Conservation (phyloP, 2,113 vertebrate genomes). For the Trinectes maculatus region DNA sequence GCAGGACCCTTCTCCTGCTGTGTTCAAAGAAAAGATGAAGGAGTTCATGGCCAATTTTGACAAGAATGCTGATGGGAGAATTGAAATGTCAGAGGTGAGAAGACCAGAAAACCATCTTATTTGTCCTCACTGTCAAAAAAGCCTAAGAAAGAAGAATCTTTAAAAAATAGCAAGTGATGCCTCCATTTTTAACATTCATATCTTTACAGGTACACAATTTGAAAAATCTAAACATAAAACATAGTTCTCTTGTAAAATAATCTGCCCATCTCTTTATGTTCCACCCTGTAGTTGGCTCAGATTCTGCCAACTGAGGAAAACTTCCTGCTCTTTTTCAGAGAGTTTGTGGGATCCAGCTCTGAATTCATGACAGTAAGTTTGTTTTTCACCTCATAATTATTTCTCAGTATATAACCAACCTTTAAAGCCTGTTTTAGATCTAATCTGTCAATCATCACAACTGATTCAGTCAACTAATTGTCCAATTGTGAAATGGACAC, state of each 20-base stretch:
- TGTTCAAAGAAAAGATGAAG: conserved; percentile 89
- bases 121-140: neutral
- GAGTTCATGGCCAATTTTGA: conserved; percentile 95
- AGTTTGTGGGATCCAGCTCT: conserved; percentile 91
- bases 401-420: neutral
- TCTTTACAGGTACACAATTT: no score
- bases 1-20: conserved; percentile 75
- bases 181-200: neutral
- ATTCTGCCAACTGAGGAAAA: conserved; percentile 97
- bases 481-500: no score
- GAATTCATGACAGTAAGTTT: conserved; percentile 94
- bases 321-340: conserved; percentile 95
- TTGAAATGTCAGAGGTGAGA: conserved; percentile 94
- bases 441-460: conserved; percentile 7
- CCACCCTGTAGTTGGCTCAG: conserved; percentile 87
- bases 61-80: conserved; percentile 90
- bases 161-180: no score
- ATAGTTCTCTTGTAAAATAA: no score
- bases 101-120: neutral
- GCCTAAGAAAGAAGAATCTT: no score
- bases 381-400: conserved; percentile 5
- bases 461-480: neutral
- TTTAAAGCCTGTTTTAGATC: neutral
- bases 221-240: no score
- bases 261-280: neutral